Evolutionary conservation across 2,888 invertebrate genomes (phyloP).

Genomic region (Siphlonurus alternatus): DNA sequence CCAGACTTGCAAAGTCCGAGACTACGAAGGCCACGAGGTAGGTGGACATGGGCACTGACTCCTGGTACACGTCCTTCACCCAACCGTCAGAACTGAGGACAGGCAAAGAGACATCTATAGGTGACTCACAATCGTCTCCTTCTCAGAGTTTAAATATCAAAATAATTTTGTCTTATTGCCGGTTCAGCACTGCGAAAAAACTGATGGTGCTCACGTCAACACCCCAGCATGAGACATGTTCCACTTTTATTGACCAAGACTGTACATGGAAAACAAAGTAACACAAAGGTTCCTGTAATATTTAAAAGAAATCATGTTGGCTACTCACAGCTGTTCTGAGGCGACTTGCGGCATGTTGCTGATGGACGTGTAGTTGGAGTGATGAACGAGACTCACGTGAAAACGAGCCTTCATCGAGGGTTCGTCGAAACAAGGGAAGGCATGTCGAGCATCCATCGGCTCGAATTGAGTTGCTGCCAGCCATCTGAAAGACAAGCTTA

Average conservation of each 20-base stretch:
- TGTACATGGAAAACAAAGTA: no score
- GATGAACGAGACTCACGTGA: conserved; percentile 41
- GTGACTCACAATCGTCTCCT: no score
- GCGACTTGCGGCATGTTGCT: conserved; percentile 57
- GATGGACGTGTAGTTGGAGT: conserved; percentile 39
- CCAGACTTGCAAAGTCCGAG: conserved; percentile 48
- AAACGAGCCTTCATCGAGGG: conserved; percentile 66
- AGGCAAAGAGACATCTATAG: no score
- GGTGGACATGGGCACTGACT: conserved; percentile 54
- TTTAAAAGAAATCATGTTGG: no score
- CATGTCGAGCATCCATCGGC: conserved; percentile 57
- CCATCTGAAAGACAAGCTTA: conserved; percentile 46
- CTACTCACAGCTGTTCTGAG: conserved; percentile 34
- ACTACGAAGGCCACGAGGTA: conserved; percentile 73
- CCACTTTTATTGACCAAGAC: no score
- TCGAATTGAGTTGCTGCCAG: conserved; percentile 67
- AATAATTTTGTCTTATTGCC: no score
- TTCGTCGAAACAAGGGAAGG: conserved; percentile 80
- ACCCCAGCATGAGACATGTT: no score
- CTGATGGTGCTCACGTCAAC: no score
- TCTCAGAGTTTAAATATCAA: no score
- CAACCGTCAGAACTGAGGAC: conserved; percentile 14
- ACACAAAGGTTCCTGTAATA: no score
- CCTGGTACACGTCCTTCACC: conserved; percentile 26
- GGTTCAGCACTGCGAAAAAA: no score